phyloP scores from a whole-genome alignment of 1,140 invertebrate genomes.

The Drosophila malerkotliana region DNA sequence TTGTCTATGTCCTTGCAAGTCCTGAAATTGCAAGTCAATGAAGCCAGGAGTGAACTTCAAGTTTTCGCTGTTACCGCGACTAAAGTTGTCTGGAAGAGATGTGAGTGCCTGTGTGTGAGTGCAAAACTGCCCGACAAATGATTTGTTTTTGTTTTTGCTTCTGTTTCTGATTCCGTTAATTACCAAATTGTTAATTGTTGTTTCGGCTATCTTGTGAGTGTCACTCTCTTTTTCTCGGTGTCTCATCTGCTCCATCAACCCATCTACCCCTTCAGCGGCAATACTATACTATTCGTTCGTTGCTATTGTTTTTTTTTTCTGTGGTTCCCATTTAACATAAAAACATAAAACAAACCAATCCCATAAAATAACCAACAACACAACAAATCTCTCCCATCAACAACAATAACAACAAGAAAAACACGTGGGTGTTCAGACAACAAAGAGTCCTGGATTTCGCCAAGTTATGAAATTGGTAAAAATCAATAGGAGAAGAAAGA shows the following conservation, averaged over 20 bases:
- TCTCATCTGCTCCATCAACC: slow-evolving; percentile 19
- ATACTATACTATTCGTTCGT: slow-evolving; percentile 18
- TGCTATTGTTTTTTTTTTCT: slow-evolving; percentile 36
- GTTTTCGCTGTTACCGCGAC: slow-evolving; percentile 84
- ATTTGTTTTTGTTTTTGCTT: slow-evolving; percentile 13
- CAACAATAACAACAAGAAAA: slow-evolving; percentile 22
- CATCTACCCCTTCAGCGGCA: slow-evolving; percentile 40
- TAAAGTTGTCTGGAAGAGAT: slow-evolving; percentile 84
- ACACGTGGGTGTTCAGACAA: slow-evolving; percentile 31
- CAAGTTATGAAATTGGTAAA: slow-evolving; percentile 77
- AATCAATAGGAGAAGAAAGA: slow-evolving; percentile 68
- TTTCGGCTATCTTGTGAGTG: slow-evolving; percentile 65
- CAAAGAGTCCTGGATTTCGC: slow-evolving; percentile 21
- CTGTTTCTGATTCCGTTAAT: background rate
- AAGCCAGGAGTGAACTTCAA: slow-evolving; percentile 83
- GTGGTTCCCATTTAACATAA: slow-evolving; percentile 16
- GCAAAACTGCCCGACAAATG: slow-evolving; percentile 3
- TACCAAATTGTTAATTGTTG: slow-evolving; percentile 56
- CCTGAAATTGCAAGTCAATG: slow-evolving; percentile 83
- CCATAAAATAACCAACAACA: slow-evolving; percentile 26
- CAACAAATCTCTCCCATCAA: slow-evolving; percentile 27
- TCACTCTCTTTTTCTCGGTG: slow-evolving; percentile 58
- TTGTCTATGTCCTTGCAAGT: slow-evolving; percentile 47
- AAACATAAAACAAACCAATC: slow-evolving; percentile 47
- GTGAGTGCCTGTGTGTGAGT: slow-evolving; percentile 69